Evolutionary conservation across 2,888 invertebrate species (phyloP), one percentile per base, ranked within the genome.

Genomic region (Gryllus longicercus): DNA sequence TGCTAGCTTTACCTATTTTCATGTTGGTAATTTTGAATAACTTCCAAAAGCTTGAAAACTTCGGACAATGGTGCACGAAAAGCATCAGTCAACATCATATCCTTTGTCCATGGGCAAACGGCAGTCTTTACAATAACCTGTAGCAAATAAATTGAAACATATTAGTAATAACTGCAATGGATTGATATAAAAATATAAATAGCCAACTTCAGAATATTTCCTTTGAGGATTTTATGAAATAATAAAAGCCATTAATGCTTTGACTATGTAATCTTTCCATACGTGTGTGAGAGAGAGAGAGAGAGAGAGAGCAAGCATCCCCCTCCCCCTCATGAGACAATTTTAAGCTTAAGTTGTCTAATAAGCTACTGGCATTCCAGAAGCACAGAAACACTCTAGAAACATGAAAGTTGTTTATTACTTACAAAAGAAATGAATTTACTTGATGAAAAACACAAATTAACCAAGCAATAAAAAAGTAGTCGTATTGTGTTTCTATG

Each of bases 41-140:
- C 91, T 87, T 97, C 96, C 79, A 96, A 87, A 83, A 98, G 88
- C 86, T 95, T 93, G 88, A 98, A 98, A 38, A 94, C 94, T 89
- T 96, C 95, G 85, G 94, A 93, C 1, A 98, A 88, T 2, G 98
- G 97, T 11, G 94, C 96, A 84, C 97, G 91, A 87, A 97, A 96
- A 76, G 97, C 97, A 90, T 98, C 98, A 86, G 94, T 94, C 84
- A 96, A 89, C 83, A 92, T 92, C 83, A 97, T 88, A 84, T 94
- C 93, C 82, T 91, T 91, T 80, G 91, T 91, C 97, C 97, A 98
- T 80, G 97, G 97, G 82, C 95, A 90, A 14, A 98, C 96, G 81
- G 95, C 93, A 86, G 90, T 86, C 85, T 91, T 87, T 79, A 88
- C 84, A 75, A 88, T 84, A 76, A 88, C 85, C 85, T 88, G 85